These are phyloP conservation scores for Maniola jurtina DNA, from an alignment of 1,140 invertebrate genomes.

Conservation along the genomic window DNA sequence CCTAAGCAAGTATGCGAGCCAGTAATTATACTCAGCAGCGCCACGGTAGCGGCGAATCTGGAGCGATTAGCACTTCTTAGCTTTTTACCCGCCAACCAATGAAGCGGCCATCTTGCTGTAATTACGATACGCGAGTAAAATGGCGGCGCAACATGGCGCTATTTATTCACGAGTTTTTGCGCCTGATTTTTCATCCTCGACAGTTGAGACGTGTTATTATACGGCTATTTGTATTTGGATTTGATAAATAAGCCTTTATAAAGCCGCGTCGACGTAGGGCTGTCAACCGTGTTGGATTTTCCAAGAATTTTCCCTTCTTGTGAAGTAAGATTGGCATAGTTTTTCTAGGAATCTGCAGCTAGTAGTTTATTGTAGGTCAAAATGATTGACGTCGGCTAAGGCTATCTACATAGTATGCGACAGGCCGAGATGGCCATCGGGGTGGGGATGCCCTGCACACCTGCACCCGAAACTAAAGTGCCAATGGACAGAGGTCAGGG, in stretches of 20 bases:
- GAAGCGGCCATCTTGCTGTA: slow-evolving; percentile 51
- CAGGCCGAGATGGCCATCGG: too few species aligned
- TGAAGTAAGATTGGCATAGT: too few species aligned
- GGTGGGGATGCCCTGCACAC: too few species aligned
- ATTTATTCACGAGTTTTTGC: slow-evolving; percentile 32
- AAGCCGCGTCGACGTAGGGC: background rate
- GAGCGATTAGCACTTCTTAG: slow-evolving; percentile 58
- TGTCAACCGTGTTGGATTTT: background rate
- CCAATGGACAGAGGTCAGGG: too few species aligned
- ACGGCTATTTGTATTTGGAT: slow-evolving; percentile 4
- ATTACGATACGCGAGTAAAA: slow-evolving; percentile 52
- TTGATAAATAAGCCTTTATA: slow-evolving; percentile 7
- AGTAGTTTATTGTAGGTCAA: too few species aligned
- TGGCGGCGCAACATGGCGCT: slow-evolving; percentile 40
- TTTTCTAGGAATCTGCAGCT: too few species aligned
- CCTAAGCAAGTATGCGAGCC: slow-evolving; percentile 17
- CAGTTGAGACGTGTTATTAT: slow-evolving; percentile 7
- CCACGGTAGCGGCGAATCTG: slow-evolving; percentile 60
- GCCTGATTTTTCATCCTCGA: slow-evolving; percentile 9
- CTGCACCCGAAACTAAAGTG: too few species aligned
- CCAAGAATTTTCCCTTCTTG: too few species aligned
- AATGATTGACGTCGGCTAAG: too few species aligned
- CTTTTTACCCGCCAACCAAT: slow-evolving; percentile 60
- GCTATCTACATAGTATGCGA: too few species aligned
- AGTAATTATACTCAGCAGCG: slow-evolving; percentile 52